A percentile compares a stretch with the other conserved stretches of the same genome.
Conservation (phyloP, 2,113 vertebrate species). For the Antennarius striatus region DNA sequence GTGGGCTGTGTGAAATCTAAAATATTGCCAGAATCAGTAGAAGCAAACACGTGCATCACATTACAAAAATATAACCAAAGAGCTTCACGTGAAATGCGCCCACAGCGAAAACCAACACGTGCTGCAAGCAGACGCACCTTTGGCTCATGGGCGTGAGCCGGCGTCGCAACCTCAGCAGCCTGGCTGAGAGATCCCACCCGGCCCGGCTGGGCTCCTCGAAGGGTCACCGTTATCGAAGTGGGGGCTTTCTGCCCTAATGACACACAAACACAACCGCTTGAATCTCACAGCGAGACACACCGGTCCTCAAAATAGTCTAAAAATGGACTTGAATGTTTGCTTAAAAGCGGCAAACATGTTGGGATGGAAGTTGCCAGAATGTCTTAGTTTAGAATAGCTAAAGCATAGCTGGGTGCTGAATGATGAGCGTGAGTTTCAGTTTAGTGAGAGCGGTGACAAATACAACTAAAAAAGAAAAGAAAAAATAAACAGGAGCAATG, state of each 20-base stretch:
- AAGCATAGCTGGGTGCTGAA: slow-evolving; percentile 13
- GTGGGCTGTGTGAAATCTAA: neutral
- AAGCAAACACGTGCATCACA: neutral
- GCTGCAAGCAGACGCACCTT: slow-evolving; percentile 69
- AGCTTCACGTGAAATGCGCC: neutral
- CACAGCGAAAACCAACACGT: neutral
- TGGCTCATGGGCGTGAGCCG: slow-evolving; percentile 60
- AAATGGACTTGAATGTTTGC: neutral
- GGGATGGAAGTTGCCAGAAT: neutral
- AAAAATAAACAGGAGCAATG: slow-evolving; percentile 43
- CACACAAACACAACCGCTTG: slow-evolving; percentile 64
- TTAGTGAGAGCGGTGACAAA: neutral
- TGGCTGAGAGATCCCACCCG: slow-evolving; percentile 82
- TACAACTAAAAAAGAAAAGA: slow-evolving; percentile 14
- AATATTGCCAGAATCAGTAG: neutral
- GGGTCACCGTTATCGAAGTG: slow-evolving; percentile 90
- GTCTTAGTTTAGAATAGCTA: neutral
- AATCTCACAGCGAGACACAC: slow-evolving; percentile 14
- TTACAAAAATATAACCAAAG: slow-evolving; percentile 2
- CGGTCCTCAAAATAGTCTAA: neutral
- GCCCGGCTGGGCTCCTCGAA: slow-evolving; percentile 87
- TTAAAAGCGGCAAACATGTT: slow-evolving; percentile 2
- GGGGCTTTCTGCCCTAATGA: slow-evolving; percentile 89
- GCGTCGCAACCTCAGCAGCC: slow-evolving; percentile 53
- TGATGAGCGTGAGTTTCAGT: slow-evolving; percentile 21